Evolutionary conservation across 2,888 invertebrate species (phyloP), one percentile per base, ranked within the genome.

Genomic region (Frankliniella fusca): DNA sequence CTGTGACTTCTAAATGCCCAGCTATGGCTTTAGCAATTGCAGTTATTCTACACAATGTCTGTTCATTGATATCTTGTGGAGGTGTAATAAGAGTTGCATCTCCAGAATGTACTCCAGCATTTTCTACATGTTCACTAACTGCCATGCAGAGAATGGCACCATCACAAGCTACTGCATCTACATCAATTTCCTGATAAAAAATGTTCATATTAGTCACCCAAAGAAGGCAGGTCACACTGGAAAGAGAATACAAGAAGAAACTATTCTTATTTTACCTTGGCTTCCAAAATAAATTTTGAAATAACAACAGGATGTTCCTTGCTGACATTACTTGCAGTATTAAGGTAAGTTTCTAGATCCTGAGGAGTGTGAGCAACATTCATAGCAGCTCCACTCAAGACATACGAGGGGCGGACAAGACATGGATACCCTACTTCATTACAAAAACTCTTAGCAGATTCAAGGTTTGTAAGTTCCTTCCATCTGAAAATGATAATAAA

Each of bases 271-370:
- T n/a, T 81, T 85, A 90, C 90, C 90, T 99, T 99, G 12, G 98
- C 97, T 87, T 98, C 97, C 85, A 94, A 92, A 82, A 99, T 94
- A 88, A 97, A 99, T 89, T 99, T 99, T 0, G 99, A 98, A 84
- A 99, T 99, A 0, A 99, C 99, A 0, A 99, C 98, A 0, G 99
- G 99, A 88, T 98, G 94, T 84, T 99, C 98, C 88, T 97, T 98
- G 87, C 94, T 97, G 1, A 99, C 97, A 86, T 94, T 92, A 85
- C 96, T 95, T 2, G 99, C 98, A 12, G 97, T 97, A 87, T 94
- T 94, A 80, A 99, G 89, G 88, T 98, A 99, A 0, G 94, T 93
- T 88, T 97, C 95, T 83, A 99, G 90, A 87, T 99, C 99, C 87
- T 94, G 93, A 85, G 95, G 93, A 12, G 96, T 95, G 87, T 97